Evolutionary conservation across 2,113 vertebrate species (phyloP), one percentile per base, ranked within the genome.

Genomic region (Melanotaenia duboulayi): DNA sequence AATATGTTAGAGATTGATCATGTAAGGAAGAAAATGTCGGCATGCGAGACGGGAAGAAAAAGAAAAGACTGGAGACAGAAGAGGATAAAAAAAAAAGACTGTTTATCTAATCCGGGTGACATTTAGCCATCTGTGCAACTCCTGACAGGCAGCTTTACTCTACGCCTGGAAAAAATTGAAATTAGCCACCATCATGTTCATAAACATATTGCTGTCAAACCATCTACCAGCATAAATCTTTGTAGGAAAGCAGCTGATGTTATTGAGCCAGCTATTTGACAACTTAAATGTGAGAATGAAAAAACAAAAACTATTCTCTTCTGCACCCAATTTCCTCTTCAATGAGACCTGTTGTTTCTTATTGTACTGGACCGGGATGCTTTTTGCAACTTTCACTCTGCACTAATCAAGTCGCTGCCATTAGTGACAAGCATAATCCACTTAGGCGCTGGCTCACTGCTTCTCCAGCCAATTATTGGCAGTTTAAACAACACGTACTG

Each of bases 71-170:
- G 70, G 65, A 22, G 42, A 25, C 44, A 66, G 37, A 64, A 59
- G 74, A 49, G 24, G 65, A 60, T 61, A 28, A 28, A 28, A 35
- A 68, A 25, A 24, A 52, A 51, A 84, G 87, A 93, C 62, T 82
- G 81, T 78, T 69, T 78, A 89, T 90, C 79, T 65, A 89, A 78
- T 89, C 88, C 81, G 74, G 82, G 65, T 86, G 89, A 90, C 89
- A 88, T 91, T 90, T 83, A 74, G 67, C 90, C 82, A 84, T 92
- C 87, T 90, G 89, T 89, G 87, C 85, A n/a, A 46, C 24, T 63
- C 64, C 63, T 68, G 20, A 49, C 40, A 51, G 42, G 10, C 32
- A 35, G 32, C 32, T 35, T 35, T 35, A 35, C 4, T 8, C 1
- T 9, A 17, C 17, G 5, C 16, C 1, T 7, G 16, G 39, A 67